Percentiles rank a stretch among this genome's conserved stretches.
Evolutionary conservation across 2,888 invertebrate species (phyloP).

Genomic region (Entomobrya proxima): DNA sequence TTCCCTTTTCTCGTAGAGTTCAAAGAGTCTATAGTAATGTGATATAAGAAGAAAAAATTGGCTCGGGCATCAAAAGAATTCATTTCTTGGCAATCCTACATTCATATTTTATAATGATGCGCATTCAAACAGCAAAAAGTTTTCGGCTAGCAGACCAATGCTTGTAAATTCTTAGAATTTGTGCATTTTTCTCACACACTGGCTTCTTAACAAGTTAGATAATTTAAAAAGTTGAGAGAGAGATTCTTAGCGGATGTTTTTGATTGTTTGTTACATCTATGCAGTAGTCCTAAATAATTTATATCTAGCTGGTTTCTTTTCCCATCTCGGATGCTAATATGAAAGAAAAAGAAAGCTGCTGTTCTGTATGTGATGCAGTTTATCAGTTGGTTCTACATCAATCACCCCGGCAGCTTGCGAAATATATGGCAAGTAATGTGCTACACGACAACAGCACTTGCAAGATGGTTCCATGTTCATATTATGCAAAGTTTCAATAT

Average conservation of each 20-base stretch:
- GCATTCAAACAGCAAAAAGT: neutral
- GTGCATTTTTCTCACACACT: no score
- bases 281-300: no score
- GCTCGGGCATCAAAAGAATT: neutral
- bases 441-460: constrained; percentile 9
- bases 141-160: neutral
- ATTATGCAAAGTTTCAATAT: no score
- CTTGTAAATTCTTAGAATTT: no score
- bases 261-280: no score
- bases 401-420: constrained; percentile 32
- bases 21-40: neutral
- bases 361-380: neutral
- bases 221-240: no score
- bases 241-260: no score
- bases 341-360: constrained; percentile 33
- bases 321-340: constrained; percentile 15
- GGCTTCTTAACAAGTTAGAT: no score
- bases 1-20: constrained; percentile 7
- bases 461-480: neutral
- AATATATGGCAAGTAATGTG: neutral
- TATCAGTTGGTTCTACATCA: constrained; percentile 55
- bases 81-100: neutral
- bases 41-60: no score
- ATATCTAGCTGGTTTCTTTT: no score
- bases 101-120: neutral